Evolutionary conservation across 2,113 vertebrate genomes (phyloP).

Genomic region (Cyphomyrus discorhynchus): DNA sequence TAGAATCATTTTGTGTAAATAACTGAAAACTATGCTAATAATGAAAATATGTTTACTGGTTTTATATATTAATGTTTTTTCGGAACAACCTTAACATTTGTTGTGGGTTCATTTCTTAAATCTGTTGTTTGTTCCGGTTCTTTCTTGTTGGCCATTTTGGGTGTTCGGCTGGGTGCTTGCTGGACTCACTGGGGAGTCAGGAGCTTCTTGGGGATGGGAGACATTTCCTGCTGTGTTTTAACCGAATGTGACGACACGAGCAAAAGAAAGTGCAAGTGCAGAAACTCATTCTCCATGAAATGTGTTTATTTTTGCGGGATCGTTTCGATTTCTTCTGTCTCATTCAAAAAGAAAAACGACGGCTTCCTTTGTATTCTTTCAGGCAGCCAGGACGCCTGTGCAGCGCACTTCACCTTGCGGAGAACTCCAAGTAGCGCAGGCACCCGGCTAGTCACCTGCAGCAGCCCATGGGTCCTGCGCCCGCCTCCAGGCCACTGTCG

Average conservation of each 20-base stretch:
- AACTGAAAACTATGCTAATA: not conserved
- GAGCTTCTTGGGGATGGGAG: not conserved
- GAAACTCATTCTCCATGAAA: slow-evolving; percentile 5
- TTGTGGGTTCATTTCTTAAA: not conserved
- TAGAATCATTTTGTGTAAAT: not conserved
- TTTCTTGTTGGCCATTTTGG: not conserved
- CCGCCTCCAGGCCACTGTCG: slow-evolving; percentile 99
- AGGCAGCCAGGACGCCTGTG: slow-evolving; percentile 40
- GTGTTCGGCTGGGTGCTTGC: not conserved
- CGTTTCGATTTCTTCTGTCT: not conserved
- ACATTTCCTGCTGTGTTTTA: not conserved
- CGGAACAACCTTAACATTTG: not conserved
- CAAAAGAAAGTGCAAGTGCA: not conserved
- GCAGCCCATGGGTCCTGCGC: slow-evolving; percentile 93
- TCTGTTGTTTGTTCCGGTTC: not conserved
- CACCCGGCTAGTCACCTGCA: slow-evolving; percentile 99
- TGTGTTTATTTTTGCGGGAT: not conserved
- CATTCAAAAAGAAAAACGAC: slow-evolving; percentile 55
- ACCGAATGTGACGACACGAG: not conserved
- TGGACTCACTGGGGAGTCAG: not conserved
- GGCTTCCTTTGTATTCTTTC: slow-evolving; percentile 43
- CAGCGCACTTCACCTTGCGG: slow-evolving; percentile 77
- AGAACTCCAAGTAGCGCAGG: slow-evolving; percentile 97
- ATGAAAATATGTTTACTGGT: not conserved
- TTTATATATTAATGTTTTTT: not conserved